Percentiles rank a stretch among this genome's conserved stretches.
phyloP scores from a whole-genome alignment of 2,888 invertebrate species.

The Tetramorium bicarinatum region DNA sequence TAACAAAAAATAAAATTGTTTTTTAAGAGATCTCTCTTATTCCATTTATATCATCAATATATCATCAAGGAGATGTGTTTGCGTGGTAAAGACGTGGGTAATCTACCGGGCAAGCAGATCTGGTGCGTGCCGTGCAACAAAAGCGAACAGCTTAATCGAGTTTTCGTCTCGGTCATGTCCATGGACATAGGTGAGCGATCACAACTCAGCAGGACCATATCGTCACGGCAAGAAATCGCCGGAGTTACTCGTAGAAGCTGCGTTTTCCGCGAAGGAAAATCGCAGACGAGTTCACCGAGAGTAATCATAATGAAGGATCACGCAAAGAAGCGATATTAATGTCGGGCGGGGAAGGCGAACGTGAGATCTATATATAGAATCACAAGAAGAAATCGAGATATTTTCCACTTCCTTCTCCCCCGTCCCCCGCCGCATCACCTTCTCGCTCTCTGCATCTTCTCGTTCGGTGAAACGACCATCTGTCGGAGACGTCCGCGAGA shows the following conservation, averaged over 20 bases:
- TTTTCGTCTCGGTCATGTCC: constrained; percentile 1
- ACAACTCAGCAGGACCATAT: constrained; percentile 33
- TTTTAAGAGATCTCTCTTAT: neutral
- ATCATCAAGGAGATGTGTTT: neutral
- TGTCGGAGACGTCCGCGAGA: constrained; percentile 68
- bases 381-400: constrained; percentile 70
- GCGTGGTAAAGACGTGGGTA: neutral
- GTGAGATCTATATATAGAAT: constrained; percentile 72
- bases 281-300: constrained; percentile 4
- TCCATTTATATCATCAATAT: neutral
- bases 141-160: constrained; percentile 5
- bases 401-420: constrained; percentile 26
- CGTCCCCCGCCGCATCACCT: neutral
- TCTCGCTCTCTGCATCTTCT: neutral
- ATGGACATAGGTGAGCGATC: constrained; percentile 11
- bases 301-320: constrained; percentile 45
- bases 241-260: constrained; percentile 9
- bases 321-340: constrained; percentile 58
- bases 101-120: neutral
- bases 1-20: neutral
- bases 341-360: constrained; percentile 66
- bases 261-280: constrained; percentile 26
- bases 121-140: neutral
- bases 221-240: neutral
- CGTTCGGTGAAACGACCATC: constrained; percentile 74